Evolutionary conservation across 92 coral and sea anemone genomes (phyloP).

Genomic region (Nematostella vectensis): DNA sequence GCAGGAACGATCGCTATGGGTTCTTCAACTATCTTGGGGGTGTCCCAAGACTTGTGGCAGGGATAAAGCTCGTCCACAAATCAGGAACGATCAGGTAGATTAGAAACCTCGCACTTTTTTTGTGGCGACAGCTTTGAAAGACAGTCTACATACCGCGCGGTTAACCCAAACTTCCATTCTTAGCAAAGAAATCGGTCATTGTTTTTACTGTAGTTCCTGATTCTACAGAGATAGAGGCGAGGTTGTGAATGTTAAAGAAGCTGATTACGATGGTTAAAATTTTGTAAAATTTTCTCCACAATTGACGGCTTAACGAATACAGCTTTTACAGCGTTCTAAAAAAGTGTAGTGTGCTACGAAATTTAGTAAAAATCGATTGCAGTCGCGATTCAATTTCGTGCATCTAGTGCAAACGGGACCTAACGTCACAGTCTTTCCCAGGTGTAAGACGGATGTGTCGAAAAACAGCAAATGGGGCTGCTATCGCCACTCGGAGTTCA

Average conservation of each 20-base stretch:
- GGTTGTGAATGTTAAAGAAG: too few species aligned
- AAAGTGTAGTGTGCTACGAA: too few species aligned
- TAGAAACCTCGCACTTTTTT: not conserved
- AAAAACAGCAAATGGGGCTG: conserved; percentile 53
- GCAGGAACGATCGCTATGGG: conserved; percentile 23
- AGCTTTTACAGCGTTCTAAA: too few species aligned
- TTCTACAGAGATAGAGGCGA: too few species aligned
- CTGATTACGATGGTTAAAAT: too few species aligned
- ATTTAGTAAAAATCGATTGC: too few species aligned
- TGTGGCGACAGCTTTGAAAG: not conserved
- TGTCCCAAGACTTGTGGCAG: conserved; percentile 14
- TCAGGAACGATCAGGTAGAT: conserved; percentile 9
- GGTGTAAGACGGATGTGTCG: conserved; percentile 21
- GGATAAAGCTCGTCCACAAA: conserved; percentile 20
- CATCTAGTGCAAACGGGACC: too few species aligned
- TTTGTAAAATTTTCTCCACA: too few species aligned
- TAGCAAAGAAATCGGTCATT: not conserved
- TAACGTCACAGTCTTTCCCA: conserved; percentile 3
- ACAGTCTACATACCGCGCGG: too few species aligned
- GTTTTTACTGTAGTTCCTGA: not conserved
- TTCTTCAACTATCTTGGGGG: conserved; percentile 4
- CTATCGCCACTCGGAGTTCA: conserved; percentile 8
- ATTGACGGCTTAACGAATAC: too few species aligned
- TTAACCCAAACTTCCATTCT: too few species aligned
- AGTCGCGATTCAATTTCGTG: too few species aligned